Evolutionary conservation across 2,113 vertebrate genomes (phyloP), one percentile per base, ranked within the genome.

Genomic region (Callospermophilus lateralis): DNA sequence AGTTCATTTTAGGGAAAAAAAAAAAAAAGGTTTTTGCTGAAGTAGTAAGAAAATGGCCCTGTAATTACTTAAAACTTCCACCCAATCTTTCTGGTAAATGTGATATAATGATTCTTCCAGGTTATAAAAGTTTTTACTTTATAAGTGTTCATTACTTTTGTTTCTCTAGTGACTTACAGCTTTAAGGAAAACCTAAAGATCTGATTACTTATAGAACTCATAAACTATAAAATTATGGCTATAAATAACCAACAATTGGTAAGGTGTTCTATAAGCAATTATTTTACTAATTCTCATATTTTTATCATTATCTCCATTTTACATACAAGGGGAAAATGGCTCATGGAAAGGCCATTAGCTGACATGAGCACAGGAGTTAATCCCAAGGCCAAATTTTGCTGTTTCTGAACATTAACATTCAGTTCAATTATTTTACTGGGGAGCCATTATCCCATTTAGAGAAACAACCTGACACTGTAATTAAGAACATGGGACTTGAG

Each of bases 211-310:
- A 51, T 19, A 61, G 17, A 42, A 89, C 70, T 81, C 37, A 37
- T 37, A 85, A 89, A 48, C 78, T 72, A 85, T 93, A 74, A 86
- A 84, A 94, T 81, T 83, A 78, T 92, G 67, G n/a, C n/a, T 48
- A 9, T 74, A 76, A 55, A 87, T 34, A 78, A 15, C 4, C 34
- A 74, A 87, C 12, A 79, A 53, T 81, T 76, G 37, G 8, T 39
- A 8, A 68, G 30, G 19, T 87, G 0, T 68, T 12, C 37, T 84
- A 58, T 17, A 39, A 81, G 48, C 11, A 86, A 42, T 67, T 91
- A 67, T 84, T 81, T 88, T 37, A 61, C 37, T 39, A 79, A 89
- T 81, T 26, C 22, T 86, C 8, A 34, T 45, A 72, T 58, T 89
- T 89, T 77, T 30, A 89, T 32, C 28, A 74, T 79, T 48, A 42